phyloP scores from a whole-genome alignment of 2,113 vertebrate species.

The Phylloscopus whistleri region DNA sequence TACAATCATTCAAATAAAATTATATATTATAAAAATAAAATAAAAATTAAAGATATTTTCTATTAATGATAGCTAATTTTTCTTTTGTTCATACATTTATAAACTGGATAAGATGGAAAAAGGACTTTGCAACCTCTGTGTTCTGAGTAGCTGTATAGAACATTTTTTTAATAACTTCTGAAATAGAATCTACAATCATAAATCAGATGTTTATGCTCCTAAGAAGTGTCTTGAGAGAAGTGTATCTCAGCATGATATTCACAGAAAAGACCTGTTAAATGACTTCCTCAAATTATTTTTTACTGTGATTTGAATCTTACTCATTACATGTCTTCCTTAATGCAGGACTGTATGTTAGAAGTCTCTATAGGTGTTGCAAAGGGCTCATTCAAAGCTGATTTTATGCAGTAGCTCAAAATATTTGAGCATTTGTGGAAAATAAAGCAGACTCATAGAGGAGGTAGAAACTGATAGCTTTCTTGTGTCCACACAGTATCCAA shows the following conservation, averaged over 20 bases:
- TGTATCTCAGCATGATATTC: not conserved
- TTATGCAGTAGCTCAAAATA: not conserved
- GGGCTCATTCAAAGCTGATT: not conserved
- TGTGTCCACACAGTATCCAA: not conserved
- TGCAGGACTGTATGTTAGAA: not conserved
- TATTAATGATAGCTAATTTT: not conserved
- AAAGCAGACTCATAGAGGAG: not conserved
- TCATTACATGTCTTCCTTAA: not conserved
- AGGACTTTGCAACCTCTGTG: not conserved
- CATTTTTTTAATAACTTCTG: not conserved
- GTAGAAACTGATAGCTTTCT: not conserved
- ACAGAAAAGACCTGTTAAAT: not conserved
- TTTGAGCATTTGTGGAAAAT: not conserved
- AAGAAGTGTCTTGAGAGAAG: not conserved
- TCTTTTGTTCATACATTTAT: not conserved
- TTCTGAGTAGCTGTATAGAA: not conserved
- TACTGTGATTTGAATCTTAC: not conserved
- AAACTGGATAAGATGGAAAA: not conserved
- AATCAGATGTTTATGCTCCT: not conserved
- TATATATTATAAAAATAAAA: not conserved
- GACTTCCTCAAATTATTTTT: not conserved
- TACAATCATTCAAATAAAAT: not conserved
- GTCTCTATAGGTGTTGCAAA: not conserved
- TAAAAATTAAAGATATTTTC: not conserved
- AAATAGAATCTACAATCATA: not conserved